phyloP scores from a whole-genome alignment of 2,888 invertebrate genomes.

The Chromoteleia sp. region DNA sequence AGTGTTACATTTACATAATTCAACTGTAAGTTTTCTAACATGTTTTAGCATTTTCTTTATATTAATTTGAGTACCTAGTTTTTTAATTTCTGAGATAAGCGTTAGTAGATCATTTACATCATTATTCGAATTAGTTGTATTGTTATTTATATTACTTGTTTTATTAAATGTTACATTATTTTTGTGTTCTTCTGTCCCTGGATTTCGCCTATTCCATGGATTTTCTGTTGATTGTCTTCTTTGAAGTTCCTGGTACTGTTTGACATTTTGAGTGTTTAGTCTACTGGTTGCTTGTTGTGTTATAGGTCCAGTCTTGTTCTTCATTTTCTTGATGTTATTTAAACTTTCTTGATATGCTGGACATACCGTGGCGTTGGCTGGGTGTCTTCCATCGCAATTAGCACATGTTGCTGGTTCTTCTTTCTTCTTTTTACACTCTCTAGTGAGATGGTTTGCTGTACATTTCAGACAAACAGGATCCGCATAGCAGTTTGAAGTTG shows the following conservation, averaged over 20 bases:
- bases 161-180: no score
- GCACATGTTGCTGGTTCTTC: constrained; percentile 74
- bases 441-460: constrained; percentile 73
- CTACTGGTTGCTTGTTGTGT: no score
- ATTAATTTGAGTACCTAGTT: constrained; percentile 15
- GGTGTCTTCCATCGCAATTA: constrained; percentile 74
- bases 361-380: constrained; percentile 71
- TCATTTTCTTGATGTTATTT: no score
- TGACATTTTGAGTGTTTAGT: no score
- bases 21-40: constrained; percentile 42
- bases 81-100: constrained; percentile 51
- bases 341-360: background rate
- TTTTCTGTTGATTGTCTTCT: no score
- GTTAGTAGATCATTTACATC: no score
- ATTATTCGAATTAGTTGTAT: no score
- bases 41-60: constrained; percentile 49
- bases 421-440: constrained; percentile 72
- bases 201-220: no score
- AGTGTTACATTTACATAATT: constrained; percentile 19
- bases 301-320: no score
- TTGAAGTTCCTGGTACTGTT: no score
- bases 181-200: no score
- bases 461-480: constrained; percentile 74
- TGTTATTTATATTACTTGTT: no score
- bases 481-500: constrained; percentile 72